Evolutionary conservation across 2,888 invertebrate species (phyloP).

Genomic region (Tridacna gigas): DNA sequence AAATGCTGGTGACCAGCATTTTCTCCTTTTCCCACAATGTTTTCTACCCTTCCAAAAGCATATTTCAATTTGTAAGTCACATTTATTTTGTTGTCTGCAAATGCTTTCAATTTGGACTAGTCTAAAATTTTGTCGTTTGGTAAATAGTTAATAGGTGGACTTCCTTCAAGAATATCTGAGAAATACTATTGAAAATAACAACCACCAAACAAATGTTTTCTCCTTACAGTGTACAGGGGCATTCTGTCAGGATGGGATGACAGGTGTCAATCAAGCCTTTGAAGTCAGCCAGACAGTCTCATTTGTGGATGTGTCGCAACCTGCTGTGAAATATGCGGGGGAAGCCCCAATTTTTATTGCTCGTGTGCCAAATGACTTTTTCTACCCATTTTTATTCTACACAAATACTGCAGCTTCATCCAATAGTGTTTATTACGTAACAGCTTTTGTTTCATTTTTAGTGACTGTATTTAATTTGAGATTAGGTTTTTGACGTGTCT

Average conservation of each 20-base stretch:
- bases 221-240: slow-evolving; percentile 79
- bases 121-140: too few relatives aligned
- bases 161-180: too few relatives aligned
- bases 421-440: background rate
- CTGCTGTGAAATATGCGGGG: slow-evolving; percentile 86
- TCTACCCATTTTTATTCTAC: slow-evolving; percentile 87
- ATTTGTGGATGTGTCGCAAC: slow-evolving; percentile 86
- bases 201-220: too few relatives aligned
- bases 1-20: too few relatives aligned
- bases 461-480: slow-evolving; percentile 43
- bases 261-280: slow-evolving; percentile 71
- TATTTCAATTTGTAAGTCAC: too few relatives aligned
- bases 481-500: slow-evolving; percentile 27
- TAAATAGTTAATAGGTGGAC: too few relatives aligned
- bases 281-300: slow-evolving; percentile 85
- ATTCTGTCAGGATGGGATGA: slow-evolving; percentile 75
- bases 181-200: too few relatives aligned
- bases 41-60: too few relatives aligned
- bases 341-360: slow-evolving; percentile 89
- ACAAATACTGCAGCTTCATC: slow-evolving; percentile 15
- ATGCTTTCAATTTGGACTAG: too few relatives aligned
- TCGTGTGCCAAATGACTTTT: slow-evolving; percentile 90
- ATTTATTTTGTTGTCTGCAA: too few relatives aligned
- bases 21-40: too few relatives aligned
- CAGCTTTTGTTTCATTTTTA: slow-evolving; percentile 22